Base-by-base conservation (phyloP, 2,113 vertebrate genomes). In the Chaetorhynchus papuensis region DNA sequence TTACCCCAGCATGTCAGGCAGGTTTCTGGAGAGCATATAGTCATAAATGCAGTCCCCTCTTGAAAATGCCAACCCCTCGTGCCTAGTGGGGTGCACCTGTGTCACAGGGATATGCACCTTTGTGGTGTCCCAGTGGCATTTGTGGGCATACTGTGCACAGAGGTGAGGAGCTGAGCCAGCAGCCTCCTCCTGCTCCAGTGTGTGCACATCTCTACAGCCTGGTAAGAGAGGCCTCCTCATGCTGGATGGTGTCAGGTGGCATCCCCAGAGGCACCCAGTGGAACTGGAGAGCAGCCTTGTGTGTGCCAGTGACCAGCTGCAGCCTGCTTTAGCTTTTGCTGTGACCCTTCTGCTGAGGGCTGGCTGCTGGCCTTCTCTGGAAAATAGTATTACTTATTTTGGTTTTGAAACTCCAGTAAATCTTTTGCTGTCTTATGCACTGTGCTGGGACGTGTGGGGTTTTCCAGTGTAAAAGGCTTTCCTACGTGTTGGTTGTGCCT, bases 171-270 rank as follows among this genome's bases (percentile, higher is more conserved):
- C 63, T 31, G 42, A 28, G 17, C 27, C 52, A 47, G 42, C 52
- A 66, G n/a, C 52, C 14, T 70, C 7, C 13, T 21, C 16, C 57
- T 31, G n/a, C 49, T 77, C 59, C 4, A 3, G 1, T 0, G 1
- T 6, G 15, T n/a, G 33, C 6, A 1, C 15, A 33, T 72, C 42
- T 61, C 3, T 39, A 23, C 44, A 65, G 47, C 45, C 35, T 50
- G 26, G 14, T n/a, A 11, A n/a, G 54, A 68, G 19, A 59, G 65
- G 19, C 22, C 20, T 45, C 56, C 20, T 12, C 3, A 0, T 45
- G 44, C 71, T 61, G 61, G 45, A 2, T 69, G 65, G 44, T 54
- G 42, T 13, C 49, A 9, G 41, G 31, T 56, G 81, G 30, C 27
- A 15, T 64, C 16, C 37, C 45, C 21, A 21, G 44, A 45, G 33